phyloP scores from a whole-genome alignment of 2,113 vertebrate genomes.

The Sceloporus tristichus region DNA sequence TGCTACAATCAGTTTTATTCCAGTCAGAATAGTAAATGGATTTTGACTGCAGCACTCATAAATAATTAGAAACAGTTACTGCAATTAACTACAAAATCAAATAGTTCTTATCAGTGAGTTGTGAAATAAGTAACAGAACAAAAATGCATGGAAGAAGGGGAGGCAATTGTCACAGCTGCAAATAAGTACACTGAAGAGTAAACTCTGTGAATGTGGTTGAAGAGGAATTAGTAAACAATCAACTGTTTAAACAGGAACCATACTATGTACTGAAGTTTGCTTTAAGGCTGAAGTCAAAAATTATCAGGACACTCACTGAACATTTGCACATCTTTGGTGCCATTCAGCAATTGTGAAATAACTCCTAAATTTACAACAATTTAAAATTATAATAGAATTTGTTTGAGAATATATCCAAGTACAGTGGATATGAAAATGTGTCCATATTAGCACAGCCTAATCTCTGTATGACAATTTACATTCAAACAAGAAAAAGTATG shows the following conservation, averaged over 20 bases:
- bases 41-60: slow-evolving; percentile 71
- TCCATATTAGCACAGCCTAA: too few species aligned
- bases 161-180: slow-evolving; percentile 46
- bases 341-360: neutral
- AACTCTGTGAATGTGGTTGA: slow-evolving; percentile 30
- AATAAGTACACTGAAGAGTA: slow-evolving; percentile 9
- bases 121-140: slow-evolving; percentile 50
- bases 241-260: slow-evolving; percentile 37
- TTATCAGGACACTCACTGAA: slow-evolving; percentile 8
- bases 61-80: slow-evolving; percentile 74
- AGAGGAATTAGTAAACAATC: slow-evolving; percentile 16
- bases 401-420: neutral
- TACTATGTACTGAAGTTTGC: slow-evolving; percentile 24
- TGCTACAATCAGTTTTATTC: slow-evolving; percentile 59
- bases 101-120: slow-evolving; percentile 65
- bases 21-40: slow-evolving; percentile 69
- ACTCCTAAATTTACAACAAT: neutral
- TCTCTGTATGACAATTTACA: neutral
- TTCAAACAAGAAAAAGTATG: neutral
- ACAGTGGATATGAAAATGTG: neutral
- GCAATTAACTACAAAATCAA: slow-evolving; percentile 76
- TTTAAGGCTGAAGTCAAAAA: slow-evolving; percentile 22
- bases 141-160: slow-evolving; percentile 44
- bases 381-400: slow-evolving; percentile 36
- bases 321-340: neutral